Evolutionary conservation across 2,888 invertebrate genomes (phyloP).

Genomic region (Slavum lentiscoides): DNA sequence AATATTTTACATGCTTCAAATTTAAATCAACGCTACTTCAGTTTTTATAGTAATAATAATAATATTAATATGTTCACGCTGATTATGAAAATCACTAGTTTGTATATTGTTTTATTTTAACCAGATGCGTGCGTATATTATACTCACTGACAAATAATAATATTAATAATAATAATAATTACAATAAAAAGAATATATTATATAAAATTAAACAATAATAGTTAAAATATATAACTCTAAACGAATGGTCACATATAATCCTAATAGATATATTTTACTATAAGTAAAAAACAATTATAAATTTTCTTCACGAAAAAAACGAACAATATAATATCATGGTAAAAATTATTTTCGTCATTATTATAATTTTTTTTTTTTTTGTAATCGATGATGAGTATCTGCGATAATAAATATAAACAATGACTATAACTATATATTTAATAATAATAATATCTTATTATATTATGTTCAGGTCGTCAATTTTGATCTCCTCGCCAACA

Average conservation of each 20-base stretch:
- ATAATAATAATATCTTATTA: too few species aligned
- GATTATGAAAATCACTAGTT: conserved; percentile 5
- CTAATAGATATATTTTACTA: background rate
- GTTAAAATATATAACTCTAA: background rate
- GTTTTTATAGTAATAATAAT: background rate
- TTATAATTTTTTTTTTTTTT: too few species aligned
- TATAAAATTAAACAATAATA: background rate
- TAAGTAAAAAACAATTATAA: too few species aligned
- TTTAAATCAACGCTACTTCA: background rate
- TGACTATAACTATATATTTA: too few species aligned
- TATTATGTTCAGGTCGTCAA: conserved; percentile 6
- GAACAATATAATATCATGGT: too few species aligned
- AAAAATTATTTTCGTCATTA: too few species aligned
- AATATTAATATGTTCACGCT: background rate
- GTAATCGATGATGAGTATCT: too few species aligned
- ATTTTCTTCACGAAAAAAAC: too few species aligned
- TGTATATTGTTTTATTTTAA: background rate
- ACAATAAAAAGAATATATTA: background rate
- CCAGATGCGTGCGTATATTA: background rate
- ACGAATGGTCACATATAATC: background rate
- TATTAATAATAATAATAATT: background rate
- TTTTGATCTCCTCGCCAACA: conserved; percentile 51
- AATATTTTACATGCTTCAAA: background rate
- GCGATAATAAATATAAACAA: too few species aligned
- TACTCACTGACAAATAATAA: background rate